Base-by-base conservation (phyloP, 2,797 vertebrate genomes). In the Acrossocheilus fasciatus region DNA sequence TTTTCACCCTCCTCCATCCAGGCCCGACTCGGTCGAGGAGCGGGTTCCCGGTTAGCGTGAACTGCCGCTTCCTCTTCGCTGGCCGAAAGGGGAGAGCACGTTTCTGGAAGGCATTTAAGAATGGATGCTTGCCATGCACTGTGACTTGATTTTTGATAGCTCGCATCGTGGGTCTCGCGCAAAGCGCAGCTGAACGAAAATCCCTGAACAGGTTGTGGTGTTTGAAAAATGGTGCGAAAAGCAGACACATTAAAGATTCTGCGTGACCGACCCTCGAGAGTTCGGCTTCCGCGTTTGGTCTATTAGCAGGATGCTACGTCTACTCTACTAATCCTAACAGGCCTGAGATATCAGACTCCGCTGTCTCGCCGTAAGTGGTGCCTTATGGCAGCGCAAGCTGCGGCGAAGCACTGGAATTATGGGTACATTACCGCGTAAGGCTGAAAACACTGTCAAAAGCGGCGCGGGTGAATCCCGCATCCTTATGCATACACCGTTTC, bases 301-400 rank as follows among this genome's bases (percentile, higher is more conserved):
- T 94, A 94, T 94, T 95, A 93, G 94, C 91, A 89, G 93, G 93
- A 94, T 93, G 94, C 93, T 95, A 94, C 93, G 93, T 94, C 93
- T 95, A 93, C 94, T 94, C 91, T 34, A 89, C 89, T 95, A 95
- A 95, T 96, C 95, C 95, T 93, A 92, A 90, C 93, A 94, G 95
- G 93, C 94, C 94, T 92, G 94, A 84, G 91, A 91, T 92, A 92
- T 92, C 90, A 91, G 92, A 92, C 92, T 93, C 91, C 91, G 90
- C 91, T 92, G 92, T 93, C 92, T 93, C 89, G 86, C 91, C 92
- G 91, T 93, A 94, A 93, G 93, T 91, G 91, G 89, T 83, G 91
- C 94, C 94, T 93, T 95, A 94, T 95, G 95, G 94, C 92, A 88
- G 77, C 14, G 80, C 92, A 94, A 95, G 94, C 93, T 93, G 80